A percentile compares a stretch with the other conserved stretches of the same genome.
Conservation (phyloP, 2,797 vertebrate species). For the Buphagus erythrorhynchus region DNA sequence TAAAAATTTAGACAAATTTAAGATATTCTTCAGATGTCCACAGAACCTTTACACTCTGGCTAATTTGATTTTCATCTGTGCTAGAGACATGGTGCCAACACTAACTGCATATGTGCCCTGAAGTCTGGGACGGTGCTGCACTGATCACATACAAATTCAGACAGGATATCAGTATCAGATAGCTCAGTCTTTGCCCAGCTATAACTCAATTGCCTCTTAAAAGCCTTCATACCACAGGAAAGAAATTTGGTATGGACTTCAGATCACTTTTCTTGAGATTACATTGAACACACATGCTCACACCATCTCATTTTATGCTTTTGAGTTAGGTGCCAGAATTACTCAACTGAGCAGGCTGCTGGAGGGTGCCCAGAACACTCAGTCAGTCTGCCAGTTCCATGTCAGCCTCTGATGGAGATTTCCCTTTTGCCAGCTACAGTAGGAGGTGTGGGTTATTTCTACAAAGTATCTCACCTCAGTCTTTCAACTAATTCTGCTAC, state of each 20-base stretch:
- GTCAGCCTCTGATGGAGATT: neutral
- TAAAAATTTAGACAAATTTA: neutral
- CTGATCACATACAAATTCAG: neutral
- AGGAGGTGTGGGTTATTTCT: neutral
- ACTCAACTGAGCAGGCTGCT: neutral
- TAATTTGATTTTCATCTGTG: neutral
- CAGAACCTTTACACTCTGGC: neutral
- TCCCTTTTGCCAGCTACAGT: neutral
- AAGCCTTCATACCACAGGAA: neutral
- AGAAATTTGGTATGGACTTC: neutral
- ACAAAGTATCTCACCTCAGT: neutral
- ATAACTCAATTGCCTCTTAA: neutral
- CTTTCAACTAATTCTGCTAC: neutral
- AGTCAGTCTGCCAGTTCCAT: neutral
- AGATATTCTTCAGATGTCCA: neutral
- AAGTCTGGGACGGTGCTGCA: neutral
- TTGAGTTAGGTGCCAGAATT: neutral
- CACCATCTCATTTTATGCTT: neutral
- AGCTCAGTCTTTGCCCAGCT: neutral
- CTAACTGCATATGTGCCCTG: neutral
- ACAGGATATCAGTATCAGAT: neutral
- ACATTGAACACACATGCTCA: neutral
- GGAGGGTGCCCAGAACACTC: neutral
- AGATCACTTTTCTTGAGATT: neutral
- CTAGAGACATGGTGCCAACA: neutral